Evolutionary conservation across 2,113 vertebrate genomes (phyloP), one percentile per base, ranked within the genome.

Genomic region (Micronycteris hirsuta): DNA sequence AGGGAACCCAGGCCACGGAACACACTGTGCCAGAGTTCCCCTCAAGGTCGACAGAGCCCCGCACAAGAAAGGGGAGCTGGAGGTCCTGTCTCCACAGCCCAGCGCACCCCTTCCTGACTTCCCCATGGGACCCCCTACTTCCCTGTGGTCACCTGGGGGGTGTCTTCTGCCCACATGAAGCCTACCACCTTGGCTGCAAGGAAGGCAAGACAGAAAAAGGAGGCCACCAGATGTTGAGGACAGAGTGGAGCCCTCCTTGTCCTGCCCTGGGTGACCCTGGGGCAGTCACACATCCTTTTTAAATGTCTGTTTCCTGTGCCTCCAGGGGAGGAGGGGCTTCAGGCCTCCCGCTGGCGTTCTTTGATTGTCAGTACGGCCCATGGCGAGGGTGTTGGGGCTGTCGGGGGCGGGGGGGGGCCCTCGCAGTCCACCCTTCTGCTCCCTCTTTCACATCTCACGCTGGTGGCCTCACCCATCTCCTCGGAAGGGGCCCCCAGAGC

Each of bases 41-140:
- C 22, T 49, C 12, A 7, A 36, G 76, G 77, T 82, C 86, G 73
- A 20, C 11, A 8, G 65, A 49, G 8, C 45, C 67, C 49, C 22
- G 6, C 1, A 13, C 43, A 36, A 82, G n/a, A 16, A 0, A 0
- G 2, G 65, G 13, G 49, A 28, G 19, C 0, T 0, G 33, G 20
- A 61, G 76, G 28, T 52, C 49, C 76, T 20, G 3, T 36, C 24
- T 76, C 33, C 5, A 8, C n/a, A 33, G 28, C n/a, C 78, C 56
- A 11, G 56, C 4, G 11, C 12, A 5, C 38, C 17, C 38, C n/a
- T 36, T 65, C 67, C 82, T 13, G 49, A 33, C 43, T 58, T 45
- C 31, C 20, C 71, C 1, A 0, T 2, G 43, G 13, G 4, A 10
- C 43, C 61, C 28, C 47, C 81, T 12, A 16, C 43, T 71, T 83